These are phyloP conservation scores for Telenomus remus DNA, from an alignment of 1,140 invertebrate genomes.

Conservation along the genomic window DNA sequence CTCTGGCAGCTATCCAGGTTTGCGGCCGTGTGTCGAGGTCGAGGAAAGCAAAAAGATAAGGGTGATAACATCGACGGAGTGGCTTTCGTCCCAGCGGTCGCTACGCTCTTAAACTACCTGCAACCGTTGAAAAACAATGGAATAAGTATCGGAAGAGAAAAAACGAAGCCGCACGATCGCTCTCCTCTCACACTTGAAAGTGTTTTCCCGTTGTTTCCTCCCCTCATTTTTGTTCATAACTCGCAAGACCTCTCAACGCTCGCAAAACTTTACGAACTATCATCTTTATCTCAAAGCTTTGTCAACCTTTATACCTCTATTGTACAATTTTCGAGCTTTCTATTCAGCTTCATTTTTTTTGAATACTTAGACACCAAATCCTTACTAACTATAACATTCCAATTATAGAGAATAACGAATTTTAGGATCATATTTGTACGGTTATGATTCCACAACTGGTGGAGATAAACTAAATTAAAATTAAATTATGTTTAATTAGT, in stretches of 20 bases:
- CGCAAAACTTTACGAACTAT: constrained; percentile 38
- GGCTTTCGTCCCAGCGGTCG: constrained; percentile 45
- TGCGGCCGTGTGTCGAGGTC: constrained; percentile 33
- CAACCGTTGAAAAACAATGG: constrained; percentile 54
- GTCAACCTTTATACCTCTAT: constrained; percentile 7
- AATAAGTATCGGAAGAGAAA: constrained; percentile 48
- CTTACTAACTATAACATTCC: no score
- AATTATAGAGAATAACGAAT: no score
- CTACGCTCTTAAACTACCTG: constrained; percentile 55
- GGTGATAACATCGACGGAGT: constrained; percentile 46
- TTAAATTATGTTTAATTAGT: no score
- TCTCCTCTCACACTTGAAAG: constrained; percentile 61
- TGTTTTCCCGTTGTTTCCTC: constrained; percentile 61
- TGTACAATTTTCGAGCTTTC: background rate
- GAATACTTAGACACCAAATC: no score
- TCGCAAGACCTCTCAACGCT: constrained; percentile 31
- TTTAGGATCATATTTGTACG: no score
- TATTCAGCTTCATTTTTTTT: background rate
- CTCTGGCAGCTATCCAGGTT: constrained; percentile 45
- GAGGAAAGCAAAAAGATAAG: constrained; percentile 46
- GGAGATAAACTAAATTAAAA: no score
- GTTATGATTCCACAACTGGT: no score
- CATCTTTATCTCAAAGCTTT: constrained; percentile 20
- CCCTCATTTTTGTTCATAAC: constrained; percentile 61
- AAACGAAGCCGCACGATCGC: constrained; percentile 29